Conservation (phyloP, 37 sponge, comb jelly and placozoan genomes). For the Halichondria panicea region DNA sequence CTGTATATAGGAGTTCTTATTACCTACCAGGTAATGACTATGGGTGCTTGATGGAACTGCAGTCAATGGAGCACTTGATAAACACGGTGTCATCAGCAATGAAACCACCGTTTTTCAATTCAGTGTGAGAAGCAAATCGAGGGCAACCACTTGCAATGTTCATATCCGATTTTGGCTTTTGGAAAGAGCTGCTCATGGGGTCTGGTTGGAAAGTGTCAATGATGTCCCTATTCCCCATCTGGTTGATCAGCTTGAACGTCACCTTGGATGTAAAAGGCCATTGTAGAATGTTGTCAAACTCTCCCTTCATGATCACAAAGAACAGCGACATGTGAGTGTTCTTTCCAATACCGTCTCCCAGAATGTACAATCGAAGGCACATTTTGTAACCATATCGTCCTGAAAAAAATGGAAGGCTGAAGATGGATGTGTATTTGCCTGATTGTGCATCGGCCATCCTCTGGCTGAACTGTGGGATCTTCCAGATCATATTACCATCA, state of each 20-base stretch:
- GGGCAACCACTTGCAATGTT: conserved; percentile 80
- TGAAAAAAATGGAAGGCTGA: conserved; percentile 77
- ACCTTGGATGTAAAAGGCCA: conserved; percentile 83
- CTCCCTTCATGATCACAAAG: conserved; percentile 78
- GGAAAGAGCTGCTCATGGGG: conserved; percentile 71
- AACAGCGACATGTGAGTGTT: conserved; percentile 74
- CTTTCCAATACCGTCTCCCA: conserved; percentile 83
- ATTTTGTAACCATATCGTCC: conserved; percentile 85
- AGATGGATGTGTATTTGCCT: conserved; percentile 79
- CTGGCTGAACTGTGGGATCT: conserved; percentile 69
- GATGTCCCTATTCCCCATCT: conserved; percentile 45
- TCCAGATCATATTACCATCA: conserved; percentile 78
- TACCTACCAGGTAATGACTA: too few species aligned
- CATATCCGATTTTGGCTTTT: conserved; percentile 77
- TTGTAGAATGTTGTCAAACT: conserved; percentile 79
- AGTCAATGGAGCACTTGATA: conserved; percentile 60
- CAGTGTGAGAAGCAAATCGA: conserved; percentile 45
- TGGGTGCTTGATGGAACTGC: conserved; percentile 23
- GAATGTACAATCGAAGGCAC: conserved; percentile 79
- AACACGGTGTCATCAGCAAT: conserved; percentile 71
- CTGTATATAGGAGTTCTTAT: too few species aligned
- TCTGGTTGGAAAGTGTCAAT: conserved; percentile 82
- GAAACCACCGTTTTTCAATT: conserved; percentile 53
- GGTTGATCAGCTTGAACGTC: conserved; percentile 78
- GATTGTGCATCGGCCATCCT: conserved; percentile 63